Evolutionary conservation across 1,140 invertebrate genomes (phyloP).

Genomic region (Euglossa dilemma): DNA sequence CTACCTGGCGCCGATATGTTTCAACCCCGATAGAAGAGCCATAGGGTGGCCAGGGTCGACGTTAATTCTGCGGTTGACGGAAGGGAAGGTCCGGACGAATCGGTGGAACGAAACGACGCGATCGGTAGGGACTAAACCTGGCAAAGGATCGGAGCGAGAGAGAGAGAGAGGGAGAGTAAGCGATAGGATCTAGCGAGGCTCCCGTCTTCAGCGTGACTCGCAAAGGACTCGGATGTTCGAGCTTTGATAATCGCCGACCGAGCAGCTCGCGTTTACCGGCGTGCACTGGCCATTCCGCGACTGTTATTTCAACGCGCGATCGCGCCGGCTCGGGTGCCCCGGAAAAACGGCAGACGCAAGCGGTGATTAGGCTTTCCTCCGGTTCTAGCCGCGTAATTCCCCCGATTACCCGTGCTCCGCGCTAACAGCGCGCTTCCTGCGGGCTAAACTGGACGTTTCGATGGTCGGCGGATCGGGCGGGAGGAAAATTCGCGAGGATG

Average conservation of each 20-base stretch:
- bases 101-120: constrained; percentile 50
- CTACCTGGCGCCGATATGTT: constrained; percentile 11
- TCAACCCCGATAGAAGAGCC: neutral
- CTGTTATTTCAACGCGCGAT: constrained; percentile 72
- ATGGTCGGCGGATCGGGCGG: neutral
- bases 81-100: constrained; percentile 47
- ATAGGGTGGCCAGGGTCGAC: neutral
- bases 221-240: constrained; percentile 59
- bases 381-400: too few species aligned
- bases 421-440: too few species aligned
- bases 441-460: too few species aligned
- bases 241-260: constrained; percentile 77
- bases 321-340: neutral
- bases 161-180: constrained; percentile 30
- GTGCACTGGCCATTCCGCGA: constrained; percentile 11
- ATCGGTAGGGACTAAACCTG: neutral
- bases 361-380: too few species aligned
- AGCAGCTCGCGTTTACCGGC: constrained; percentile 33
- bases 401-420: too few species aligned
- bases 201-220: constrained; percentile 78
- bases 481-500: neutral
- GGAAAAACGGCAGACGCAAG: too few species aligned
- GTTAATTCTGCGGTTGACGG: constrained; percentile 45
- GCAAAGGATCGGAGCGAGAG: constrained; percentile 32
- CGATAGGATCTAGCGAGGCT: constrained; percentile 77